phyloP scores from a whole-genome alignment of 2,888 invertebrate species.

The Sarcophaga caerulescens region DNA sequence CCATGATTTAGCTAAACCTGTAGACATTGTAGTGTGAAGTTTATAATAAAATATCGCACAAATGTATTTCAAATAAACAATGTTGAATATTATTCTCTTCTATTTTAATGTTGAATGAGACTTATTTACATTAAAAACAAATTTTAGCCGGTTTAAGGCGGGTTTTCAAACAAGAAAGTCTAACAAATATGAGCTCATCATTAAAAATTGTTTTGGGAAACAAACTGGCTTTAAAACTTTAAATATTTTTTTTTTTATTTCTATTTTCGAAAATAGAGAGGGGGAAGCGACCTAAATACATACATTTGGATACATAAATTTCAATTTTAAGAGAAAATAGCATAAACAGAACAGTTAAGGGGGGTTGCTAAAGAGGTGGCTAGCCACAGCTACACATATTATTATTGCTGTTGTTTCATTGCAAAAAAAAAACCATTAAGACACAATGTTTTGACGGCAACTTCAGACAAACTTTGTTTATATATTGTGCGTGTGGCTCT shows the following conservation, averaged over 20 bases:
- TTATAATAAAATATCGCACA: conserved; percentile 8
- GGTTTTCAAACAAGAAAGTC: conserved; percentile 23
- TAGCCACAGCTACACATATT: background rate
- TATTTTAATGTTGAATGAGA: background rate
- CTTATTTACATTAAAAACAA: conserved; percentile 44
- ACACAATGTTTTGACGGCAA: conserved; percentile 56
- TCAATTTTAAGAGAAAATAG: background rate
- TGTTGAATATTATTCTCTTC: background rate
- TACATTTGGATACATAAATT: background rate
- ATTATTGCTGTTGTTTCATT: conserved; percentile 15
- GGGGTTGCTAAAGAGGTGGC: background rate
- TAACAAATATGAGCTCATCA: conserved; percentile 49
- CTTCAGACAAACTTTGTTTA: conserved; percentile 6
- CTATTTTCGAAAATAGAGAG: conserved; percentile 14
- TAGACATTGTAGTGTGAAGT: conserved; percentile 17
- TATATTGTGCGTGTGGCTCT: background rate
- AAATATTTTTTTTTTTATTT: background rate
- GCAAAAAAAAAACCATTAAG: conserved; percentile 32
- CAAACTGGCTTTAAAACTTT: background rate
- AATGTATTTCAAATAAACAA: background rate
- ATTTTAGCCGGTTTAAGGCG: conserved; percentile 30
- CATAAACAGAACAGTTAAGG: too few species aligned
- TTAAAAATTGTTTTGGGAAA: background rate
- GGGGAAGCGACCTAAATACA: conserved; percentile 19
- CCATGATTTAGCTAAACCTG: conserved; percentile 12